Base-by-base conservation (phyloP, 2,888 invertebrate species). In the Chymomyza fuscimana region DNA sequence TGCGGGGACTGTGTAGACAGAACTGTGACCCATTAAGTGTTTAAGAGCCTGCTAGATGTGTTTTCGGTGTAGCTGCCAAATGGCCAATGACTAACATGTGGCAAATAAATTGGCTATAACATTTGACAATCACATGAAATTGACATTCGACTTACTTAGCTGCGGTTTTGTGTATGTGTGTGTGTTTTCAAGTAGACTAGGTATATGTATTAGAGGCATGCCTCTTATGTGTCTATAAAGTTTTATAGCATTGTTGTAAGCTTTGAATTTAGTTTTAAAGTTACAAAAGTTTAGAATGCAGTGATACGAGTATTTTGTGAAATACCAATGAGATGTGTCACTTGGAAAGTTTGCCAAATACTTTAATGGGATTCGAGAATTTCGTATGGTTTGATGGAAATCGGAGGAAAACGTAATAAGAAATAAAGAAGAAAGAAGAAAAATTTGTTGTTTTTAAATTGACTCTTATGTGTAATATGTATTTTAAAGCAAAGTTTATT, bases 61-160 rank as follows among this genome's bases (percentile, higher is more conserved):
- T 80, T 85, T 87, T 75, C 71, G 80, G 72, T 82, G 82, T 58
- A 65, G 65, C 51, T 61, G 50, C 70, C 58, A 78, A 82, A 72
- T 52, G 52, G 25, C 40, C 40, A 46, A 46, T 10, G 40, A 46
- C 40, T 46, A 46, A 46, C 40, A 46, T 46, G 40, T 46, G 40
- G 40, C 22, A 58, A 77, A 80, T 79, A 67, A 64, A 77, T 71
- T 80, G 69, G 72, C 67, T 58, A 70, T 72, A 74, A 62, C 73
- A 72, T 77, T 76, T 60, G 68, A 60, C 58, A 61, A 32, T 67
- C 69, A 5, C 54, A 68, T 67, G 4, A 65, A 36, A 73, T 68
- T 64, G 54, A 54, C 16, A 54, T 54, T 16, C 54, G 22, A 54
- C 54, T 46, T 46, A 46, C 40, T 46, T 46, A 46, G 40, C 40